phyloP scores from a whole-genome alignment of 2,888 invertebrate genomes.

The Erebia aethiops region DNA sequence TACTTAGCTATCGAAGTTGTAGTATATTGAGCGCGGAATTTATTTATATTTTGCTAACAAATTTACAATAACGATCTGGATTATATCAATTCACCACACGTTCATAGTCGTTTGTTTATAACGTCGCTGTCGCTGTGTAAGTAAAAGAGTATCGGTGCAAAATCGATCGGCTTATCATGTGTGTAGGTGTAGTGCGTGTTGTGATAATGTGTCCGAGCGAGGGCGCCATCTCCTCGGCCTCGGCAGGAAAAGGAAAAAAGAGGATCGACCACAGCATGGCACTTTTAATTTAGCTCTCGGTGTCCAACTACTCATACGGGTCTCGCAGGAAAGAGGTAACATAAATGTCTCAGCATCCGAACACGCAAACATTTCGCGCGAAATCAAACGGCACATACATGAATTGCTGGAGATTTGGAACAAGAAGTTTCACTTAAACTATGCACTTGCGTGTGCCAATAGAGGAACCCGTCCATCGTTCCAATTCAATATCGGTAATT shows the following conservation, averaged over 20 bases:
- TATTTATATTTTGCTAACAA: slow-evolving; percentile 40
- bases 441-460: slow-evolving; percentile 83
- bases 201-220: slow-evolving; percentile 34
- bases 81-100: slow-evolving; percentile 42
- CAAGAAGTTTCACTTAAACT: slow-evolving; percentile 83
- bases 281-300: slow-evolving; percentile 75
- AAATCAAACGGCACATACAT: slow-evolving; percentile 76
- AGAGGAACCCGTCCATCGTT: slow-evolving; percentile 77
- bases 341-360: slow-evolving; percentile 70
- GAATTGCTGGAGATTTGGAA: slow-evolving; percentile 83
- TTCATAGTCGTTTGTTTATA: slow-evolving; percentile 44
- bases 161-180: slow-evolving; percentile 78
- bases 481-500: slow-evolving; percentile 70
- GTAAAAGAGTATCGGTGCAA: slow-evolving; percentile 84
- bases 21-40: slow-evolving; percentile 69
- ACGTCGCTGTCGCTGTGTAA: slow-evolving; percentile 54
- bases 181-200: slow-evolving; percentile 59
- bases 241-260: slow-evolving; percentile 62
- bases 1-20: slow-evolving; percentile 63
- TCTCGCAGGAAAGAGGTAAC: slow-evolving; percentile 63
- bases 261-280: slow-evolving; percentile 82
- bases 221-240: slow-evolving; percentile 35
- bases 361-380: slow-evolving; percentile 79
- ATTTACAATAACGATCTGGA: slow-evolving; percentile 32
- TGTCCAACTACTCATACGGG: slow-evolving; percentile 64